Conservation (phyloP, 2,797 vertebrate genomes). For the Myotis vivesi region DNA sequence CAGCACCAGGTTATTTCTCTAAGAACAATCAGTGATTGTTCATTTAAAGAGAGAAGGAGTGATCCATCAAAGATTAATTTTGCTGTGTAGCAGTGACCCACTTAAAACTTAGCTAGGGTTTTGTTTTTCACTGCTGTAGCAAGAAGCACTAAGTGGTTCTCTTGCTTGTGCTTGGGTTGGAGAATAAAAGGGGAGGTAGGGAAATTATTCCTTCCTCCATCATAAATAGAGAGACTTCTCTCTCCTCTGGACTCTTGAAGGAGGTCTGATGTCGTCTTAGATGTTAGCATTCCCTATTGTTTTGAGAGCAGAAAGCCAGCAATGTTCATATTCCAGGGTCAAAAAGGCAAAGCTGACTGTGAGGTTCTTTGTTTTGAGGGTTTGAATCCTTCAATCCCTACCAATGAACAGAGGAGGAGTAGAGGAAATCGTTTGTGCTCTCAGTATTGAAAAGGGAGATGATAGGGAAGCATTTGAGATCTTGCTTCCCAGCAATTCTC, state of each 20-base stretch:
- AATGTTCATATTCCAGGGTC: not conserved
- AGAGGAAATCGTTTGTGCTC: not conserved
- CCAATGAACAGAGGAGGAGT: not conserved
- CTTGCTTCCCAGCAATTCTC: not conserved
- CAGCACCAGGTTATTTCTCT: not conserved
- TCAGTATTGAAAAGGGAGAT: not conserved
- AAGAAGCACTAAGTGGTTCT: not conserved
- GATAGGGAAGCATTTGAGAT: not conserved
- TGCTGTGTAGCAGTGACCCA: not conserved
- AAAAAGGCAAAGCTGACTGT: not conserved
- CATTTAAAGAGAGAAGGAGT: not conserved
- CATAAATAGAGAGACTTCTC: not conserved
- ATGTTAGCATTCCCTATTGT: not conserved
- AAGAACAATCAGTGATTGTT: slow-evolving; percentile 20
- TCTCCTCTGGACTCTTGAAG: not conserved
- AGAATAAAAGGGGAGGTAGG: not conserved
- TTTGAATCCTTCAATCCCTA: not conserved
- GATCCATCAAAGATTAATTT: slow-evolving; percentile 2
- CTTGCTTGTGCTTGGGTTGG: not conserved
- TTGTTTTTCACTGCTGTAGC: not conserved
- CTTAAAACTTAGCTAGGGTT: slow-evolving; percentile 39
- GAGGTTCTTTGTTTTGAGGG: not conserved
- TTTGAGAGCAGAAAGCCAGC: slow-evolving; percentile 1
- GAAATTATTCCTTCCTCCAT: not conserved
- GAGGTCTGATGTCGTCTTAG: not conserved